Base-by-base conservation (phyloP, 1,140 invertebrate genomes). In the Nebria ingens region DNA sequence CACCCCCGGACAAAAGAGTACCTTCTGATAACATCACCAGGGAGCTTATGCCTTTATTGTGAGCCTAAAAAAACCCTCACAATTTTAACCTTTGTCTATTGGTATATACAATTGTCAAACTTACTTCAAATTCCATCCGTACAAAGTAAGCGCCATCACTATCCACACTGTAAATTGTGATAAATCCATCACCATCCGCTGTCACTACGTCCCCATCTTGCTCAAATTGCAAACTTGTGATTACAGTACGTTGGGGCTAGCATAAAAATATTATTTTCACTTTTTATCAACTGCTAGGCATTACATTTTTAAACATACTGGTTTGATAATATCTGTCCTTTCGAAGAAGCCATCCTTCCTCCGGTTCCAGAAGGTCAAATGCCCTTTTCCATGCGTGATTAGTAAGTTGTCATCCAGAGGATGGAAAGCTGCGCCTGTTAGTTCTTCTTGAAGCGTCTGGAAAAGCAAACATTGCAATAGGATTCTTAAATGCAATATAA, bases 131-230 rank as follows among this genome's bases (percentile, higher is more conserved):
- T 72, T 92, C 87, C 77, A 88, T 87, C 57, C 87, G 77, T 1
- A 91, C 86, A 62, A 89, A 91, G 65, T 93, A 93, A 0, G 88
- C 87, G 0, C 88, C 88, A 59, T 93, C 88, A 13, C 85, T 86
- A 62, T 92, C 88, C 1, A 91, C 87, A 23, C 87, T 90, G 73
- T 96, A 98, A 54, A 96, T 82, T 4, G 91, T 94, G 53, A 98
- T 91, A 63, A 91, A 93, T 0, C 94, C 94, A 71, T 93, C 90
- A 53, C 88, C 90, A 65, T 97, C 93, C 1, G 93, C 94, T 0
- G 91, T 93, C 3, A 97, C 86, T 0, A 97, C 87, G 67, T 95
- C 89, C 2, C 93, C 93, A 69, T 93, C 90, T 68, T 90, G 86
- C 67, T 93, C 86, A 68, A 97, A 97, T 61, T 93, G 89, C 20